Percentiles rank a stretch among this genome's conserved stretches.
phyloP scores from a whole-genome alignment of 2,113 vertebrate species.

The Arothron firmamentum region DNA sequence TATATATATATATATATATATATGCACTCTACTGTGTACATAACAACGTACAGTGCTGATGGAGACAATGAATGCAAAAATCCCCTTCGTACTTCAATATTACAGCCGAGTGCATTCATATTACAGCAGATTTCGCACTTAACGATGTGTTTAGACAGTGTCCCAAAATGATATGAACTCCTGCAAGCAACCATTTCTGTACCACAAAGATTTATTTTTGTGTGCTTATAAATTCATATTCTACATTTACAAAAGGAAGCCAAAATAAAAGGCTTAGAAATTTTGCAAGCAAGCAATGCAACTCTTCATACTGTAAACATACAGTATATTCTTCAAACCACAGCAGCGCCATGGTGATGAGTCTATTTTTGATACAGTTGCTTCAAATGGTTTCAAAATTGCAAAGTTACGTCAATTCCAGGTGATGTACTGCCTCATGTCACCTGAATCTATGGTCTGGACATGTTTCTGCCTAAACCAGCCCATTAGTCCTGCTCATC shows the following conservation, averaged over 20 bases:
- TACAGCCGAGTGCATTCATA: too few species aligned
- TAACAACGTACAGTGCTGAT: too few species aligned
- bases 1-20: too few species aligned
- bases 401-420: constrained; percentile 14
- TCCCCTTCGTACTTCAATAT: too few species aligned
- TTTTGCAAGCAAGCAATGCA: constrained; percentile 16
- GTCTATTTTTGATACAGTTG: constrained; percentile 11
- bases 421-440: constrained; percentile 39
- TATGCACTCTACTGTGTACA: too few species aligned
- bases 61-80: too few species aligned
- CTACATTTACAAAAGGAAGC: constrained; percentile 1
- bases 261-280: constrained; percentile 32
- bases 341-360: constrained; percentile 7
- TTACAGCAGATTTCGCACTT: too few species aligned
- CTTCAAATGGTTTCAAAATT: constrained; percentile 6
- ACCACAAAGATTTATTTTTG: constrained; percentile 48
- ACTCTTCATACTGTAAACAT: constrained; percentile 19
- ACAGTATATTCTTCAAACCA: constrained; percentile 6
- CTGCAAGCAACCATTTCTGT: not conserved
- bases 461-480: constrained; percentile 33
- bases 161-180: not conserved
- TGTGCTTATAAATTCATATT: constrained; percentile 40
- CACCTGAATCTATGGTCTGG: constrained; percentile 48
- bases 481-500: constrained; percentile 45
- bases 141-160: too few species aligned